phyloP scores from a whole-genome alignment of 1,140 invertebrate genomes.

The Plodia interpunctella region DNA sequence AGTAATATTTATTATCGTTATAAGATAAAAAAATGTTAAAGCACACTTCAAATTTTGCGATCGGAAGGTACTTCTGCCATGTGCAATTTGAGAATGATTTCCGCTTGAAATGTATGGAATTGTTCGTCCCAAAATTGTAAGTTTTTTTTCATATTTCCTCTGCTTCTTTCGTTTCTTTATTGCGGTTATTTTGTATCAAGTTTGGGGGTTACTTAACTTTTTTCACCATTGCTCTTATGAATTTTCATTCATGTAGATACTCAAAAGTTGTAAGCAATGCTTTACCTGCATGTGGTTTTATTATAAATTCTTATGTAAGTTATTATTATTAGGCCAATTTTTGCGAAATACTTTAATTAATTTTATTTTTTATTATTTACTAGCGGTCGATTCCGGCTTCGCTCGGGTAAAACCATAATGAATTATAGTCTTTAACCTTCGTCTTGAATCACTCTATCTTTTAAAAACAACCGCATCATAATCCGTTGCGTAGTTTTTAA shows the following conservation, averaged over 20 bases:
- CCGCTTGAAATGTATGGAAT: slow-evolving; percentile 65
- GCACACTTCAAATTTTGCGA: slow-evolving; percentile 33
- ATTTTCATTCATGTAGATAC: background rate
- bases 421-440: too few species aligned
- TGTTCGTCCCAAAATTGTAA: slow-evolving; percentile 41
- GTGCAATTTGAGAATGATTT: slow-evolving; percentile 73
- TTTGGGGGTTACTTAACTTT: background rate
- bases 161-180: slow-evolving; percentile 34
- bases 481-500: too few species aligned
- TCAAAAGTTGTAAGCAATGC: background rate
- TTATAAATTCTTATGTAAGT: background rate
- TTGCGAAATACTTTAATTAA: too few species aligned
- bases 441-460: too few species aligned
- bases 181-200: slow-evolving; percentile 38
- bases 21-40: slow-evolving; percentile 26
- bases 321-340: too few species aligned
- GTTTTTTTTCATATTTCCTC: slow-evolving; percentile 54
- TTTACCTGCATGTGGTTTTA: background rate
- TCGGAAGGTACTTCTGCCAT: slow-evolving; percentile 51
- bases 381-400: too few species aligned
- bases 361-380: too few species aligned
- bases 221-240: background rate
- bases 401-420: too few species aligned
- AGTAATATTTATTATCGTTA: slow-evolving; percentile 11
- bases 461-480: too few species aligned